Conservation (phyloP, 92 coral and sea anemone species). For the Nematostella vectensis region DNA sequence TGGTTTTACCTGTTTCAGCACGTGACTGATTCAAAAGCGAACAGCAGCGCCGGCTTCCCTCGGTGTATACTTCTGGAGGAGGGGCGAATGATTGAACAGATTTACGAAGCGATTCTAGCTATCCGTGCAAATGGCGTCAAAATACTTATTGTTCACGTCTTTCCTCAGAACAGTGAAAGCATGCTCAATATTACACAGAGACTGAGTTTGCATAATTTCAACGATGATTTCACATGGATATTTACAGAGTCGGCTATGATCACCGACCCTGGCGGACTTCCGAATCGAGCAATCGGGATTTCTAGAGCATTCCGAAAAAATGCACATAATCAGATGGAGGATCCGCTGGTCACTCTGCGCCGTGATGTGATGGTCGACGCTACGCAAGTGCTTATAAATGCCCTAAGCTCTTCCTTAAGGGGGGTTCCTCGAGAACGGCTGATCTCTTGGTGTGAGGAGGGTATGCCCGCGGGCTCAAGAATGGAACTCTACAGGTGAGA, state of each 20-base stretch:
- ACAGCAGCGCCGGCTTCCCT: constrained; percentile 17
- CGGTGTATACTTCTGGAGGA: constrained; percentile 34
- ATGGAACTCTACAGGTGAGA: too few species aligned
- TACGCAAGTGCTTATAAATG: constrained; percentile 20
- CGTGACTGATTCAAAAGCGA: constrained; percentile 9
- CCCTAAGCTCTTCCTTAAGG: constrained; percentile 8
- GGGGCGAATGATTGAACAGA: constrained; percentile 15
- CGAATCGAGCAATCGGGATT: constrained; percentile 51
- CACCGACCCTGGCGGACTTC: constrained; percentile 26
- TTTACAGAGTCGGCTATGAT: constrained; percentile 46
- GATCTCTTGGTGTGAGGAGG: too few species aligned
- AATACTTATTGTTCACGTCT: constrained; percentile 42
- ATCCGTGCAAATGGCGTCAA: constrained; percentile 57
- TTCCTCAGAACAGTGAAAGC: constrained; percentile 16
- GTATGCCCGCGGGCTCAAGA: too few species aligned
- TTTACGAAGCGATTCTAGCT: constrained; percentile 41
- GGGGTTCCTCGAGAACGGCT: constrained; percentile 2
- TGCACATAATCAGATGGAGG: neutral
- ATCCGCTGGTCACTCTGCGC: neutral
- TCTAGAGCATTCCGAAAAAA: constrained; percentile 28
- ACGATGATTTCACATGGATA: constrained; percentile 53
- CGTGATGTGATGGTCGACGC: constrained; percentile 6
- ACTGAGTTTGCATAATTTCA: constrained; percentile 26
- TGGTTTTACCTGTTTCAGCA: constrained; percentile 35
- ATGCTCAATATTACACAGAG: constrained; percentile 35